Evolutionary conservation across 2,113 vertebrate species (phyloP).

Genomic region (Alouatta palliata): DNA sequence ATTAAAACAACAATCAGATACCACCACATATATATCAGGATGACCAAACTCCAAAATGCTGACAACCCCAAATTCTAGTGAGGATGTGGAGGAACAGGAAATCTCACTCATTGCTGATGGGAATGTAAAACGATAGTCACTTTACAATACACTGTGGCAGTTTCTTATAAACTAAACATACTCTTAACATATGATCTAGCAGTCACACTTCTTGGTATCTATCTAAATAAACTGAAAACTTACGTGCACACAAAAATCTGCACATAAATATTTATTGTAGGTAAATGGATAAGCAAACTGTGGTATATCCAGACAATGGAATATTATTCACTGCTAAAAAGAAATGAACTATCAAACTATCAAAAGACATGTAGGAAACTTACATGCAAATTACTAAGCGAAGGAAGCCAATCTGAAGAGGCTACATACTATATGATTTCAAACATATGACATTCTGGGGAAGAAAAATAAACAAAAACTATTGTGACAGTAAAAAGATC

Average conservation of each 20-base stretch:
- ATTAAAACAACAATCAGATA: neutral
- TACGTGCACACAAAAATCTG: neutral
- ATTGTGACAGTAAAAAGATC: neutral
- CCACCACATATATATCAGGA: neutral
- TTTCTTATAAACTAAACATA: neutral
- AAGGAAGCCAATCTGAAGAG: neutral
- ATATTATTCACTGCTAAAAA: neutral
- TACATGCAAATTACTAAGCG: neutral
- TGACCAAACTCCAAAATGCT: neutral
- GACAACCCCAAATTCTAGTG: neutral
- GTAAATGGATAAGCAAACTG: neutral
- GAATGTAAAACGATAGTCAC: neutral
- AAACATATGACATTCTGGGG: neutral
- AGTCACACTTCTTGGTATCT: neutral
- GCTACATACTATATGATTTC: neutral
- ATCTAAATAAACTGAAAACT: neutral
- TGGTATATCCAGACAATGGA: neutral
- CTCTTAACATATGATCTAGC: neutral
- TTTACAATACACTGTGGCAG: neutral
- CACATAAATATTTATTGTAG: neutral
- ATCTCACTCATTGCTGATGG: neutral
- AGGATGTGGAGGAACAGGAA: neutral
- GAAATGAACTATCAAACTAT: neutral
- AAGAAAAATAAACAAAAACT: neutral
- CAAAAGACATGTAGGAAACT: neutral